These are phyloP conservation scores for Bibio marci DNA, from an alignment of 2,888 invertebrate genomes.

Conservation along the genomic window DNA sequence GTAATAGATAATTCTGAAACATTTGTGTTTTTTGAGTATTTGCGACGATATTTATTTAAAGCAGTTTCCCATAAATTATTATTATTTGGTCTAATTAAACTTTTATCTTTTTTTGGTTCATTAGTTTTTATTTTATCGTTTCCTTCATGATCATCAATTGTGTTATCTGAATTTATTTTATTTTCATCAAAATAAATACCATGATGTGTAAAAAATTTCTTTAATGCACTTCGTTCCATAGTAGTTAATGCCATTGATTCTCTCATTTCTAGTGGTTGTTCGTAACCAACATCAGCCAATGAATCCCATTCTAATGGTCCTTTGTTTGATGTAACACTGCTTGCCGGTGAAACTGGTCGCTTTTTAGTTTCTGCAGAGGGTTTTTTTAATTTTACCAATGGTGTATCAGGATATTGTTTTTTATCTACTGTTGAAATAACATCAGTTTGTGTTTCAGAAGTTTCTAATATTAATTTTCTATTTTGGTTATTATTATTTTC, in stretches of 20 bases:
- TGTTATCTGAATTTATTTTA: not conserved
- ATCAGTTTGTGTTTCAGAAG: conserved; percentile 2
- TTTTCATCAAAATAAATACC: conserved; percentile 8
- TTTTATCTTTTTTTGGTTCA: not conserved
- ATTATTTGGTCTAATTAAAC: not conserved
- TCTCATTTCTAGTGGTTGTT: conserved; percentile 35
- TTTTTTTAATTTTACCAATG: not conserved
- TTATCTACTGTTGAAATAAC: not conserved
- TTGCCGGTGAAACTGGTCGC: conserved; percentile 48
- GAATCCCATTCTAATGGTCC: conserved; percentile 71
- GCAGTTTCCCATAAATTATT: conserved; percentile 1
- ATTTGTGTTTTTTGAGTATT: not conserved
- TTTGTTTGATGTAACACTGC: conserved; percentile 53
- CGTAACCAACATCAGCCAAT: conserved; percentile 71
- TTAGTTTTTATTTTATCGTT: not conserved
- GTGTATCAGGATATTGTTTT: not conserved
- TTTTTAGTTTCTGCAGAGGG: conserved; percentile 16
- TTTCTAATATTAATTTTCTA: not conserved
- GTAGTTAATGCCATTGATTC: conserved; percentile 16
- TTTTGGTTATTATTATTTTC: not conserved
- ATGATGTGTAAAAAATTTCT: conserved; percentile 16
- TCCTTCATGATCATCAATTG: not conserved
- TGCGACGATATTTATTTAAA: conserved; percentile 1
- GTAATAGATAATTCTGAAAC: not conserved
- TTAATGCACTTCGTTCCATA: conserved; percentile 22